Percentiles rank a stretch among this genome's conserved stretches.
Conservation (phyloP, 2,888 invertebrate genomes). For the Glyphotaelius pellucidus region DNA sequence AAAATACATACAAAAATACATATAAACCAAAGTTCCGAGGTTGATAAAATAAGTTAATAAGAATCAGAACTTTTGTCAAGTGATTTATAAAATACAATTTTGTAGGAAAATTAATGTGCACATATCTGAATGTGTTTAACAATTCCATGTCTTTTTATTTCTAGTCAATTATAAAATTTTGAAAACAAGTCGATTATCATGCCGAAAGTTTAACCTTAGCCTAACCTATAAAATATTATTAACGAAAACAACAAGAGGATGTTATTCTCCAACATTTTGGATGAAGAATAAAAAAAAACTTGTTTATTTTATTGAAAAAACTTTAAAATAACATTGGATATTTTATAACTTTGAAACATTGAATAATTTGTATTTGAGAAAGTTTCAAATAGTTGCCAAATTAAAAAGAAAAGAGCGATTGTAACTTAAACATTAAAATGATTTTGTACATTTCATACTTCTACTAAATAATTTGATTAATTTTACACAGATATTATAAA, state of each 20-base stretch:
- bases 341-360: neutral
- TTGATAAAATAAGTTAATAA: neutral
- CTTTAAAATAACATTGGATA: neutral
- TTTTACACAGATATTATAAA: neutral
- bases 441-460: neutral
- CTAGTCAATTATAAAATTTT: neutral
- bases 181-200: neutral
- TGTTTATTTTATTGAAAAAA: neutral
- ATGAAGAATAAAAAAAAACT: neutral
- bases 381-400: neutral
- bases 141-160: neutral
- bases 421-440: neutral
- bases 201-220: neutral
- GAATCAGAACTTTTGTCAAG: neutral
- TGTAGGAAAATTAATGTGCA: neutral
- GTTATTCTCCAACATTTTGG: neutral
- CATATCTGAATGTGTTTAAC: neutral
- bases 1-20: neutral
- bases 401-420: neutral
- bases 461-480: neutral
- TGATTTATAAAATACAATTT: neutral
- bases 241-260: neutral
- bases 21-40: neutral
- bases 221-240: neutral
- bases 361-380: neutral